Evolutionary conservation across 2,113 vertebrate species (phyloP).

Genomic region (Phoxinus phoxinus): DNA sequence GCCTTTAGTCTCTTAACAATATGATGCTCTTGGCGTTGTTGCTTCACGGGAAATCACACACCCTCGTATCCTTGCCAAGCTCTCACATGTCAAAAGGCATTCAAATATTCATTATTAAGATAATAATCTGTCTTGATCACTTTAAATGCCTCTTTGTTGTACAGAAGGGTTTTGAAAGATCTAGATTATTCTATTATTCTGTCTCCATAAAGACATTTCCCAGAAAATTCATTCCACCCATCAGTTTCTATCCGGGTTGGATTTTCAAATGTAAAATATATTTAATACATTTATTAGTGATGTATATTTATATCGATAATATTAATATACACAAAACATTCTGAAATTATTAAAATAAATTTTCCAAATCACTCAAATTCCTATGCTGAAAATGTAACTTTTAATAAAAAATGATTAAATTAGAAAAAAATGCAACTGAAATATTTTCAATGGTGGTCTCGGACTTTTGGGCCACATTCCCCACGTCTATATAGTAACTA

Average conservation of each 20-base stretch:
- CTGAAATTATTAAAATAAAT: too few species aligned
- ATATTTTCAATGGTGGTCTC: too few species aligned
- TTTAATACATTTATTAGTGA: too few species aligned
- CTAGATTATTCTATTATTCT: neutral
- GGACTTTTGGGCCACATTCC: too few species aligned
- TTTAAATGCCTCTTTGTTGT: neutral
- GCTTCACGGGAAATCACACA: conserved; percentile 1
- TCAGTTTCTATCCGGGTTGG: neutral
- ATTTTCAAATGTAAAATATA: too few species aligned
- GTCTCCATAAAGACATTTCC: neutral
- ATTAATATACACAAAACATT: too few species aligned
- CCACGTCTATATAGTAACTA: too few species aligned
- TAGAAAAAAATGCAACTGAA: too few species aligned
- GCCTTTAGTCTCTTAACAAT: neutral
- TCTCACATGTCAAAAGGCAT: neutral
- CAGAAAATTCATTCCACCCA: neutral
- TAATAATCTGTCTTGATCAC: neutral
- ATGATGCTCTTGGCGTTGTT: neutral
- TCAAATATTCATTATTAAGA: conserved; percentile 9
- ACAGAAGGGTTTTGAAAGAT: neutral
- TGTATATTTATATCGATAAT: too few species aligned
- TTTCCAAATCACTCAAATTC: too few species aligned
- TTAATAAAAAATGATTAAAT: too few species aligned
- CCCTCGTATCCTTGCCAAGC: neutral
- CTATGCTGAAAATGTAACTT: too few species aligned